Evolutionary conservation across 2,888 invertebrate species (phyloP), one percentile per base, ranked within the genome.

Genomic region (Rhodophaea formosa): DNA sequence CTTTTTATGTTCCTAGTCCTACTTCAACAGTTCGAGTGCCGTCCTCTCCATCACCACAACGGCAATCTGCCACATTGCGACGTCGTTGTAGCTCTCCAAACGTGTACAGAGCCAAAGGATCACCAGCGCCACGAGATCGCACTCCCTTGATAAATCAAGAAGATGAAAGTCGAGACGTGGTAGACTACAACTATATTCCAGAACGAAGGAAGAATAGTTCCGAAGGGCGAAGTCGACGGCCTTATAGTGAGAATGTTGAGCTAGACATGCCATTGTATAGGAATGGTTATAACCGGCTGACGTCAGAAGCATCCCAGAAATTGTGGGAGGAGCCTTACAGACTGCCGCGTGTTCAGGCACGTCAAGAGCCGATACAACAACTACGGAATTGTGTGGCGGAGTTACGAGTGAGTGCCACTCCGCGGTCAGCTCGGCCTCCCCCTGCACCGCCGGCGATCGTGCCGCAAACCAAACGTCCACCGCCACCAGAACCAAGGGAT

Each of bases 1-100:
- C 93, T 7, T 95, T 95, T 76, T 95, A 95, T 78, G 95, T 95
- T 32, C 95, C 95, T 58, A 94, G 94, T 76, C 92, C 92, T 0
- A 88, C 92, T 1, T 79, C 91, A 1, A 56, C 56, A 32, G 79
- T 77, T 1, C 86, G 93, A 15, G 86, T 91, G 16, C 88, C 91
- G 15, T 81, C 77, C 12, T 92, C 84, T 47, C 92, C 80, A 3
- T 92, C 83, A 32, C 88, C 81, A 54, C 80, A 85, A 51, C 80
- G 80, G 68, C 90, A 85, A 66, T 78, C 82, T 1, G 74, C 84
- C 8, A 84, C 85, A 15, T 67, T 89, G 29, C 78, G 89, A 17
- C 74, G 90, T 58, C 77, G 91, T 30, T 91, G 90, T 61, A 91
- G 91, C 60, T 91, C 91, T 0, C 90, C 91, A 61, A 90, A 90